Evolutionary conservation across 2,797 vertebrate genomes (phyloP), one percentile per base, ranked within the genome.

Genomic region (Notolepis coatsorum): DNA sequence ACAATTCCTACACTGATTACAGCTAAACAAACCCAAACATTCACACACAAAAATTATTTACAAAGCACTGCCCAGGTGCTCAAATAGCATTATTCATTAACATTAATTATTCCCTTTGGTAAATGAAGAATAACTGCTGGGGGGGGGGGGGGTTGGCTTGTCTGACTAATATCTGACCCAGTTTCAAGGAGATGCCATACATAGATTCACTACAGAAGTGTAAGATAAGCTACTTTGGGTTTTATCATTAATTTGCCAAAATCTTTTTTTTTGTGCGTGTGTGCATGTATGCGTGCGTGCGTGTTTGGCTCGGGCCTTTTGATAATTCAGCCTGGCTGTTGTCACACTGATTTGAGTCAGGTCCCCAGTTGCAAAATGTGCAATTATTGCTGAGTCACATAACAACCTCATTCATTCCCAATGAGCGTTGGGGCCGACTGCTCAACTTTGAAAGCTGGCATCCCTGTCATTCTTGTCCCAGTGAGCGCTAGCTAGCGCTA

Each of bases 401-500:
- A 60, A 65, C 64, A 21, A 63, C 55, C 45, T 65, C 54, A 77
- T 76, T 81, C 56, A 72, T 82, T 56, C 57, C 39, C 28, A 30
- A 54, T 71, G 13, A 61, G 61, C 63, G 64, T 75, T 64, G 35
- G n/a, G 41, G 64, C 33, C 24, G n/a, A 37, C 49, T 20, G 38
- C 31, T 37, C 74, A 48, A 48, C 57, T 65, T 68, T 30, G 41
- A 28, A 54, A 48, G 43, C 67, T 75, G 48, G 35, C 71, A 20
- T 65, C 52, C 37, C 52, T 62, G 43, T 79, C 73, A 65, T 76
- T 68, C 61, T 77, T 88, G 84, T 91, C 85, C 82, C 64, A 35
- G 69, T 77, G 82, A 86, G 76, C 76, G 73, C 61, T 76, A 66
- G 61, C 69, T 75, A 52, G 65, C 0, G 35, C 85, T 92, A 90